These are phyloP conservation scores for Junonia oenone DNA, from an alignment of 2,888 invertebrate genomes.

Conservation along the genomic window DNA sequence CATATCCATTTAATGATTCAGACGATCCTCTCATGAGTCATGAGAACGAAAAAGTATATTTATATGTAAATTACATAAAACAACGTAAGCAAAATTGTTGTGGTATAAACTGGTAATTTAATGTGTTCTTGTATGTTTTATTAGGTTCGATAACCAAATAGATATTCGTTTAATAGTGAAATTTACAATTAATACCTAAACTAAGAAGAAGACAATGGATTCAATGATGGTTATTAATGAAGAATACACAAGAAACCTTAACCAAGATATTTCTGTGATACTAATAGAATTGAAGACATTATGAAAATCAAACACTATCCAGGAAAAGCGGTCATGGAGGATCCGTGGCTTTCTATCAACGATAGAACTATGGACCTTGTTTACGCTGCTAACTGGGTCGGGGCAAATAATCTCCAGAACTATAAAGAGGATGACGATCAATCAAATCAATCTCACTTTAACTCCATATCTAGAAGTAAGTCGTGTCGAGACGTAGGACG, in stretches of 20 bases:
- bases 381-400: conserved; percentile 92
- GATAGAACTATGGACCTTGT: conserved; percentile 86
- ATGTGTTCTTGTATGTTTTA: no score
- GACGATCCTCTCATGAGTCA: not conserved
- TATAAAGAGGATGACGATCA: conserved; percentile 57
- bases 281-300: conserved; percentile 39
- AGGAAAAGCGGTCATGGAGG: conserved; percentile 90
- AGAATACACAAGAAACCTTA: conserved; percentile 26
- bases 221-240: not conserved
- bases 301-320: conserved; percentile 93
- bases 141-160: conserved; percentile 1
- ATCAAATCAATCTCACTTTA: conserved; percentile 56
- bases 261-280: conserved; percentile 24
- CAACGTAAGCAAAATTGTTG: conserved; percentile 9
- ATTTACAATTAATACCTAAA: not conserved
- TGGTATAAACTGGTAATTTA: conserved; percentile 10
- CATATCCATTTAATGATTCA: not conserved
- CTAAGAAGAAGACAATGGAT: conserved; percentile 14
- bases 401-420: conserved; percentile 80
- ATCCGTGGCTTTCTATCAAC: conserved; percentile 83
- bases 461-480: conserved; percentile 73
- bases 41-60: not conserved
- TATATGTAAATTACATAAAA: not conserved
- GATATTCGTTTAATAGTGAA: not conserved
- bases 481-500: conserved; percentile 70